Evolutionary conservation across 2,113 vertebrate genomes (phyloP).

Genomic region (Scalopus aquaticus): DNA sequence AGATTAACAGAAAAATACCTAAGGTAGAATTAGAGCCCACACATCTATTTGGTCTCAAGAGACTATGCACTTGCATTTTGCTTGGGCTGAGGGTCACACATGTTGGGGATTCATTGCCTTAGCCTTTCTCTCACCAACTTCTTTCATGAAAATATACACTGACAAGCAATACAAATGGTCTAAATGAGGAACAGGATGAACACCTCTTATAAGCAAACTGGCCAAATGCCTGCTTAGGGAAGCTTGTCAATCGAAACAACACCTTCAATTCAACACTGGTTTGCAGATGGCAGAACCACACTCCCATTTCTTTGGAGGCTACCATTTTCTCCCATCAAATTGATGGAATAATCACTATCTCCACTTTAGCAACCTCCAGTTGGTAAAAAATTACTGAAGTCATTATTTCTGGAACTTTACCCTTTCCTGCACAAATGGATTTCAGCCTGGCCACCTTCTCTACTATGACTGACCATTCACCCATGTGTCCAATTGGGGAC

Average conservation of each 20-base stretch:
- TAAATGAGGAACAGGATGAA: neutral
- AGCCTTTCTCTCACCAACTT: neutral
- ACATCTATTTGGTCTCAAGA: neutral
- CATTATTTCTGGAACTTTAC: neutral
- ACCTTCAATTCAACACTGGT: neutral
- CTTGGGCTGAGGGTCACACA: neutral
- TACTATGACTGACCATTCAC: neutral
- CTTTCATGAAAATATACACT: neutral
- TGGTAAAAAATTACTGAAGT: neutral
- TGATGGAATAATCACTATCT: neutral
- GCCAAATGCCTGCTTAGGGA: neutral
- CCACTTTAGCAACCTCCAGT: neutral
- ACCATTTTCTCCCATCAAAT: neutral
- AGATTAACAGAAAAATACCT: neutral
- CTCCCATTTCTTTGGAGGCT: neutral
- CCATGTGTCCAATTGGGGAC: no score
- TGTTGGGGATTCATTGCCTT: neutral
- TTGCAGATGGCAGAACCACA: neutral
- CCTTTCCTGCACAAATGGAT: neutral
- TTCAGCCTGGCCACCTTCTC: neutral
- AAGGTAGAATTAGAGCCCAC: neutral
- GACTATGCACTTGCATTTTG: neutral
- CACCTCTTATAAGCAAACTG: neutral
- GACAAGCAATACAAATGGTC: neutral
- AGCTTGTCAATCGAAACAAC: neutral